These are phyloP conservation scores for Helicoverpa armigera DNA, from an alignment of 1,140 invertebrate species.

Conservation along the genomic window DNA sequence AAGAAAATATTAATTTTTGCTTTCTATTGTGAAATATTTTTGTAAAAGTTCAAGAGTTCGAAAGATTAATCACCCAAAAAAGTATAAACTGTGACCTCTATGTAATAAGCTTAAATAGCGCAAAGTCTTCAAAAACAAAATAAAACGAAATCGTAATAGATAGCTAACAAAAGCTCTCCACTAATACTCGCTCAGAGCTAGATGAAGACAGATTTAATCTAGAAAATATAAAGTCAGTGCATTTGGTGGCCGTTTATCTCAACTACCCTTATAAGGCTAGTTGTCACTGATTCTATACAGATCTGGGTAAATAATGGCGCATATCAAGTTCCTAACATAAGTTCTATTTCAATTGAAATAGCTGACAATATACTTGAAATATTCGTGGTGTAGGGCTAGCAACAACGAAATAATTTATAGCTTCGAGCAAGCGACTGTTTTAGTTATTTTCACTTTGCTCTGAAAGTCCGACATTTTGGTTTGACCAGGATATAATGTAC, in stretches of 20 bases:
- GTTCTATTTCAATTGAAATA: conserved; percentile 27
- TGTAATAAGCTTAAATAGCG: too few species aligned
- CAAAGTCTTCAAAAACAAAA: too few species aligned
- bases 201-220: conserved; percentile 12
- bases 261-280: conserved; percentile 23
- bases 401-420: conserved; percentile 29
- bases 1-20: too few species aligned
- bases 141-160: too few species aligned
- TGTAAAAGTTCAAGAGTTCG: too few species aligned
- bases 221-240: conserved; percentile 16
- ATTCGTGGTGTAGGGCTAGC: conserved; percentile 5
- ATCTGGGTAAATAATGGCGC: conserved; percentile 13
- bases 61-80: too few species aligned
- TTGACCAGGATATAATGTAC: neutral
- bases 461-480: conserved; percentile 9
- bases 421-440: neutral
- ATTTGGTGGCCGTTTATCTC: conserved; percentile 14
- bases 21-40: too few species aligned
- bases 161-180: too few species aligned
- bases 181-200: neutral
- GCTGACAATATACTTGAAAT: conserved; percentile 37
- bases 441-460: conserved; percentile 9
- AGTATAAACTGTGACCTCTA: too few species aligned
- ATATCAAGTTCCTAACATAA: conserved; percentile 33
- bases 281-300: conserved; percentile 20